These are phyloP conservation scores for Trichacis sp. DNA, from an alignment of 2,888 invertebrate species.

Conservation along the genomic window DNA sequence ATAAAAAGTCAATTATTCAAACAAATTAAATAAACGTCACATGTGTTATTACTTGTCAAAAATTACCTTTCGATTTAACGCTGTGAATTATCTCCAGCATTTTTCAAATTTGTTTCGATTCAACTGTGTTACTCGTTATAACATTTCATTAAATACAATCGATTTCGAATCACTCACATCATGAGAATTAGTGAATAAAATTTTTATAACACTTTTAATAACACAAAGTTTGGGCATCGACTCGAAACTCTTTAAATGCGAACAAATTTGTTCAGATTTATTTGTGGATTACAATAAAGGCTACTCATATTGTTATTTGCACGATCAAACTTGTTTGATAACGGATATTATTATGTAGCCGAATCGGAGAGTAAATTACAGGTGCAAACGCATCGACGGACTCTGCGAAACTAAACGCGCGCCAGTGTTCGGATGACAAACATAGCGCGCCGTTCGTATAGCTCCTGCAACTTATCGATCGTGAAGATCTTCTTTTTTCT, in stretches of 20 bases:
- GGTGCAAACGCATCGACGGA: constrained; percentile 54
- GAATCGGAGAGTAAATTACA: neutral
- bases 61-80: neutral
- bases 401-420: constrained; percentile 52
- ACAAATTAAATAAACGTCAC: no score
- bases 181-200: no score
- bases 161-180: neutral
- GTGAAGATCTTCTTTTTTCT: neutral
- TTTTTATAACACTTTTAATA: neutral
- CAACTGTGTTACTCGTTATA: neutral
- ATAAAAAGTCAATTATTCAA: no score
- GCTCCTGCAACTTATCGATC: neutral
- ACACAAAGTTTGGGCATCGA: neutral
- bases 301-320: no score
- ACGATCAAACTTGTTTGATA: no score
- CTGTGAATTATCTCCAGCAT: neutral
- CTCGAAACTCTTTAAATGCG: neutral
- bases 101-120: neutral
- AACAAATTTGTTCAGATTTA: no score
- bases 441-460: neutral
- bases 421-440: constrained; percentile 3
- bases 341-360: neutral
- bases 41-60: neutral
- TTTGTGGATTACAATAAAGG: no score
- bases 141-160: neutral